Evolutionary conservation across 2,113 vertebrate species (phyloP).

Genomic region (Sander vitreus): DNA sequence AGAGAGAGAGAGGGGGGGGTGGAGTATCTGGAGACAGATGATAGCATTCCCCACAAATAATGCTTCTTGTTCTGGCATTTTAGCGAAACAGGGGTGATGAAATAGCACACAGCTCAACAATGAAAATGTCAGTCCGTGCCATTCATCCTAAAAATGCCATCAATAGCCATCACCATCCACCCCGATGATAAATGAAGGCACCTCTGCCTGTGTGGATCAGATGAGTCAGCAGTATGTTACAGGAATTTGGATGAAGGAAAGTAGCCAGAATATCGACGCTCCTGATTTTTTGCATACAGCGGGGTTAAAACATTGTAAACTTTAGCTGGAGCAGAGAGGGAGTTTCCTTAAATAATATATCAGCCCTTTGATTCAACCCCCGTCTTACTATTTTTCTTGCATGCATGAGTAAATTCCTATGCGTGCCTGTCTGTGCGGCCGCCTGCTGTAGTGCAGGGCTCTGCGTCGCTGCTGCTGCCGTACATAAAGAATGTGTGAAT

Average conservation of each 20-base stretch:
- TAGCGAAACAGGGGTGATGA: constrained; percentile 57
- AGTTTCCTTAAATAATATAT: constrained; percentile 73
- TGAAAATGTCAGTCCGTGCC: constrained; percentile 36
- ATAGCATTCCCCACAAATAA: constrained; percentile 39
- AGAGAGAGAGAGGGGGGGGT: too few relatives aligned
- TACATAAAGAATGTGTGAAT: constrained; percentile 64
- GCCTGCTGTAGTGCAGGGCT: constrained; percentile 58
- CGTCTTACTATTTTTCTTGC: constrained; percentile 45
- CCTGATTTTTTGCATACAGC: constrained; percentile 46
- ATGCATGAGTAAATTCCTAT: constrained; percentile 76
- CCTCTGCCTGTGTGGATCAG: constrained; percentile 10
- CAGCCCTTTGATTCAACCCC: constrained; percentile 46
- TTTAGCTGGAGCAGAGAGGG: constrained; percentile 35
- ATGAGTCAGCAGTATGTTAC: constrained; percentile 63
- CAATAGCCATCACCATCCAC: constrained; percentile 23
- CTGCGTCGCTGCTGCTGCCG: constrained; percentile 39
- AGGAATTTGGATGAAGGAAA: constrained; percentile 30
- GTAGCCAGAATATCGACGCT: constrained; percentile 36
- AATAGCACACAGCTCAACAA: constrained; percentile 34
- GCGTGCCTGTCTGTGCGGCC: constrained; percentile 33
- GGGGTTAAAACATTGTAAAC: constrained; percentile 23
- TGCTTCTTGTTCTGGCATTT: constrained; percentile 57
- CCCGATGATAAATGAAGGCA: constrained; percentile 26
- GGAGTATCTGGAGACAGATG: constrained; percentile 20
- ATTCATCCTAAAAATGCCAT: constrained; percentile 39